phyloP scores from a whole-genome alignment of 2,888 invertebrate species.

The Gasteruption jaculator region DNA sequence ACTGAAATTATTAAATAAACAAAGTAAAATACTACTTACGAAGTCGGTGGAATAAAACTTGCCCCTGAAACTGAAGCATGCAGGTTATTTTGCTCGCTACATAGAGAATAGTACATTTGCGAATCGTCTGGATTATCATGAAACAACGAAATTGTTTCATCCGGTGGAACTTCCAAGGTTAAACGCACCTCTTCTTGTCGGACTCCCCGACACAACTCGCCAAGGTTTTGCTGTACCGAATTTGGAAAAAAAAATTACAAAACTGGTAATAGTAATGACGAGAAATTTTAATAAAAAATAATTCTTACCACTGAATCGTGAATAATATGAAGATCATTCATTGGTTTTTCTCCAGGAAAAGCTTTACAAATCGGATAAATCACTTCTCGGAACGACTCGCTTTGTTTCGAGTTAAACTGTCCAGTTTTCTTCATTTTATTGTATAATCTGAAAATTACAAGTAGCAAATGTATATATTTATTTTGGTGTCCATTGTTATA shows the following conservation, averaged over 20 bases:
- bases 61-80: conserved; percentile 38
- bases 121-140: conserved; percentile 45
- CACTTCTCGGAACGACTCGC: conserved; percentile 38
- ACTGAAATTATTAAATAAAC: no score
- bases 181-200: conserved; percentile 42
- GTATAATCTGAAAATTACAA: conserved; percentile 33
- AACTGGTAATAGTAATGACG: not conserved
- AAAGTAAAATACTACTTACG: no score
- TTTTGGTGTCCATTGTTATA: not conserved
- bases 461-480: not conserved
- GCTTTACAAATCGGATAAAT: conserved; percentile 41
- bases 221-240: conserved; percentile 38
- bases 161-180: conserved; percentile 41
- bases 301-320: conserved; percentile 41
- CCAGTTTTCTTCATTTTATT: conserved; percentile 41
- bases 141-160: conserved; percentile 43
- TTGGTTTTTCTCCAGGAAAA: conserved; percentile 40
- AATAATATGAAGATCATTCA: conserved; percentile 37
- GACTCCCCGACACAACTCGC: conserved; percentile 43
- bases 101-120: conserved; percentile 44
- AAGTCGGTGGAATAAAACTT: conserved; percentile 39
- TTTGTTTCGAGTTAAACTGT: conserved; percentile 34
- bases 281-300: not conserved
- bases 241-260: not conserved
- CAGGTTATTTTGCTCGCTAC: conserved; percentile 38